These are phyloP conservation scores for Scaptomyza tumidula DNA, from an alignment of 2,888 invertebrate species.

Conservation along the genomic window DNA sequence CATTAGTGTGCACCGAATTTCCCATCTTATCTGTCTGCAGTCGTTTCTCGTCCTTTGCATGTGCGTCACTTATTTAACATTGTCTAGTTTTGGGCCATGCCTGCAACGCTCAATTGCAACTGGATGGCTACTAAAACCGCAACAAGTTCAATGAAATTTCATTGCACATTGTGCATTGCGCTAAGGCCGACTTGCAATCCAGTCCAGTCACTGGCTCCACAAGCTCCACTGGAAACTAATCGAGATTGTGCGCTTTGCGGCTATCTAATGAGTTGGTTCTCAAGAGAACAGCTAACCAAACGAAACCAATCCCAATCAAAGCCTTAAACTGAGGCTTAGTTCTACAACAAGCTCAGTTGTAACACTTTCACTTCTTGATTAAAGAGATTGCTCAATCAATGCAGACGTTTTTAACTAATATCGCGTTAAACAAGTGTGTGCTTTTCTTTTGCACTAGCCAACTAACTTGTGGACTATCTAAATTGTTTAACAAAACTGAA, in stretches of 20 bases:
- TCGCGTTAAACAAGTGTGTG: conserved; percentile 20
- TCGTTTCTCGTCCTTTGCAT: conserved; percentile 3
- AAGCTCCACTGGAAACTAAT: conserved; percentile 17
- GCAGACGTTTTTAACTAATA: conserved; percentile 63
- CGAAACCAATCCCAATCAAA: conserved; percentile 20
- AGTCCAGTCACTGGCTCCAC: conserved; percentile 3
- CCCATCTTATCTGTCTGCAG: conserved; percentile 26
- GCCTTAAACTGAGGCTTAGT: not conserved
- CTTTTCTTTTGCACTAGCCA: conserved; percentile 33
- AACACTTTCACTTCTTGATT: conserved; percentile 42
- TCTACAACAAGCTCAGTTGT: not conserved
- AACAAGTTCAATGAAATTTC: conserved; percentile 39
- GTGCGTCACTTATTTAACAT: conserved; percentile 58
- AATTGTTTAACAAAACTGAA: not conserved
- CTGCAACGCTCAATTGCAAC: conserved; percentile 49
- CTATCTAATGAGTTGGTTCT: conserved; percentile 57
- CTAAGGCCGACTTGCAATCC: conserved; percentile 7
- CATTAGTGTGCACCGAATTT: conserved; percentile 47
- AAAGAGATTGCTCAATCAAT: conserved; percentile 40
- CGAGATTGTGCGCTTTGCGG: conserved; percentile 59
- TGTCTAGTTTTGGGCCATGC: conserved; percentile 49
- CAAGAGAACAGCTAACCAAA: conserved; percentile 14
- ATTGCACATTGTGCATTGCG: conserved; percentile 20
- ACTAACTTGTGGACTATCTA: conserved; percentile 3
- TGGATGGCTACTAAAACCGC: conserved; percentile 26